These are phyloP conservation scores for Timema cristinae DNA, from an alignment of 2,888 invertebrate species.

Conservation along the genomic window DNA sequence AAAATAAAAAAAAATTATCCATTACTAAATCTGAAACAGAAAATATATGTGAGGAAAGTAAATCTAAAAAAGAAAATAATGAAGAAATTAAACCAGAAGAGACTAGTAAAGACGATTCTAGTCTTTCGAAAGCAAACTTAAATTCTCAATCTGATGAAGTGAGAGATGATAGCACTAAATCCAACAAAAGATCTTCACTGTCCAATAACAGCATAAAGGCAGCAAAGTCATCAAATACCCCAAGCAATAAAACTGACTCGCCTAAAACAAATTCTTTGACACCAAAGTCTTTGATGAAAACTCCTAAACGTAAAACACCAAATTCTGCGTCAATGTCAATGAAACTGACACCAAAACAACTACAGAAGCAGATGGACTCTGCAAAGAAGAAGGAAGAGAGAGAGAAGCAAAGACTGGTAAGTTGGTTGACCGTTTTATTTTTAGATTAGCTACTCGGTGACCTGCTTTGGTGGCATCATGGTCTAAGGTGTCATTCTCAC, in stretches of 20 bases:
- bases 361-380: slow-evolving; percentile 55
- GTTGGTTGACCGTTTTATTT: slow-evolving; percentile 33
- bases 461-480: no score
- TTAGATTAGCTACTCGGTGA: no score
- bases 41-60: background rate
- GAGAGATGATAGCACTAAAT: no score
- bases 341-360: slow-evolving; percentile 45
- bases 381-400: slow-evolving; percentile 56
- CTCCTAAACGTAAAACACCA: slow-evolving; percentile 29
- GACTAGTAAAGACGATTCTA: background rate
- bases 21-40: background rate
- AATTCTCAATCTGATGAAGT: background rate
- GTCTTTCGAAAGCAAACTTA: background rate
- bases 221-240: background rate
- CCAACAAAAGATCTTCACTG: no score
- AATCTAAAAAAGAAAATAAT: slow-evolving; percentile 5
- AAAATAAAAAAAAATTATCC: background rate
- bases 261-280: background rate
- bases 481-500: no score
- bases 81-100: background rate
- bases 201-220: background rate
- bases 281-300: background rate
- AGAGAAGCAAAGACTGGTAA: slow-evolving; percentile 49
- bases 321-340: slow-evolving; percentile 23
- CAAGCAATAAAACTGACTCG: slow-evolving; percentile 6